phyloP scores from a whole-genome alignment of 2,113 vertebrate genomes.

The Todiramphus chloris region DNA sequence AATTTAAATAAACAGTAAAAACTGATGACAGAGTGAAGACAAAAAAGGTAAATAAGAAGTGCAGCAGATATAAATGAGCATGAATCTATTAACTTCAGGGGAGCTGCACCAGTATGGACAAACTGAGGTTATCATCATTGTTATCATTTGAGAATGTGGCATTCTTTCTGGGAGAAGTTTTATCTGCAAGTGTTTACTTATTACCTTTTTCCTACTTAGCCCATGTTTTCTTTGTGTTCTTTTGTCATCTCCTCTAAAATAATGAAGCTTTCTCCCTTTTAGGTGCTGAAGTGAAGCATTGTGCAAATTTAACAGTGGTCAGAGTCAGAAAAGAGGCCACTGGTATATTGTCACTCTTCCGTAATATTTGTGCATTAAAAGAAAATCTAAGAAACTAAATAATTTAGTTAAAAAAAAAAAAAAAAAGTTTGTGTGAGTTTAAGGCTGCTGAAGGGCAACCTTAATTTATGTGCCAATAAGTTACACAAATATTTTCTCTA shows the following conservation, averaged over 20 bases:
- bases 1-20: neutral
- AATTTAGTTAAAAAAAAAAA: slow-evolving; percentile 58
- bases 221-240: neutral
- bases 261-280: neutral
- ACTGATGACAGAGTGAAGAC: fast-evolving
- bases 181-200: neutral
- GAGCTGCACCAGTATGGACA: neutral
- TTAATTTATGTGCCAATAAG: slow-evolving; percentile 76
- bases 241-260: neutral
- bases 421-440: slow-evolving; percentile 60
- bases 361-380: slow-evolving; percentile 38
- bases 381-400: slow-evolving; percentile 69
- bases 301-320: neutral
- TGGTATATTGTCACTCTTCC: neutral
- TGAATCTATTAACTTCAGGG: neutral
- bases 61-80: neutral
- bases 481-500: slow-evolving; percentile 75
- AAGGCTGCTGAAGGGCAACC: slow-evolving; percentile 62
- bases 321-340: neutral
- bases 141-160: neutral
- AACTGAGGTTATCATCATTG: neutral
- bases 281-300: neutral
- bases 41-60: neutral
- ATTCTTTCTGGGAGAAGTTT: neutral
- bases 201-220: neutral